Evolutionary conservation across 2,113 vertebrate genomes (phyloP).

Genomic region (Emydura subglobosa): DNA sequence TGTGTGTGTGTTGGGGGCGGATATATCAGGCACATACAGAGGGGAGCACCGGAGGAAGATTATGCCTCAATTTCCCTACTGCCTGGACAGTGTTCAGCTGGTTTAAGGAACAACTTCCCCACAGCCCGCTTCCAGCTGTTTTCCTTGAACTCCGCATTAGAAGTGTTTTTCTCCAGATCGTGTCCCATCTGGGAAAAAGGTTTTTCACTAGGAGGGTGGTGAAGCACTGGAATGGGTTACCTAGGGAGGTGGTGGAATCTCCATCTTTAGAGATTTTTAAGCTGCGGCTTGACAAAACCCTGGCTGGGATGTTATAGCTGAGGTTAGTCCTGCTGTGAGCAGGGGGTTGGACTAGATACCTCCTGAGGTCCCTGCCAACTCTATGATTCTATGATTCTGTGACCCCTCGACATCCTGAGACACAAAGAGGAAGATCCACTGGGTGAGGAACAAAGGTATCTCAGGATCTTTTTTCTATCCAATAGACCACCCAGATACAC

Average conservation of each 20-base stretch:
- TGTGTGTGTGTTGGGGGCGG: neutral
- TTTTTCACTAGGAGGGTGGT: too few species aligned
- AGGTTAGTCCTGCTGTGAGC: too few species aligned
- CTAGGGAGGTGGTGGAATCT: too few species aligned
- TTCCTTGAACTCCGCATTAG: neutral
- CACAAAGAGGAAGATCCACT: conserved; percentile 24
- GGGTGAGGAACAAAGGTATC: conserved; percentile 33
- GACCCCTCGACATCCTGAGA: conserved; percentile 40
- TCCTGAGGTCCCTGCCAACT: too few species aligned
- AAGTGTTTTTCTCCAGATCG: neutral
- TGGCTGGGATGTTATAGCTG: too few species aligned
- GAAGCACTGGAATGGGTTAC: too few species aligned
- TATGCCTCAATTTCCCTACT: neutral
- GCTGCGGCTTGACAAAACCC: too few species aligned
- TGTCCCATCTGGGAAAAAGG: neutral
- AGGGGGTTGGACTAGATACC: too few species aligned
- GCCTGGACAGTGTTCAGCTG: conserved; percentile 11
- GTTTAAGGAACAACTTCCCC: neutral
- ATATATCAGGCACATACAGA: neutral
- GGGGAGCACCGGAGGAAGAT: neutral
- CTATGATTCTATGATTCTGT: neutral
- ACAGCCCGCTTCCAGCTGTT: neutral
- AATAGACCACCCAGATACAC: conserved; percentile 64
- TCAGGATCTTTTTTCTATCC: conserved; percentile 40
- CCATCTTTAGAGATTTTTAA: too few species aligned